Percentiles rank a stretch among this genome's conserved stretches.
phyloP scores from a whole-genome alignment of 2,888 invertebrate genomes.

The Strigamia transsilvanica region DNA sequence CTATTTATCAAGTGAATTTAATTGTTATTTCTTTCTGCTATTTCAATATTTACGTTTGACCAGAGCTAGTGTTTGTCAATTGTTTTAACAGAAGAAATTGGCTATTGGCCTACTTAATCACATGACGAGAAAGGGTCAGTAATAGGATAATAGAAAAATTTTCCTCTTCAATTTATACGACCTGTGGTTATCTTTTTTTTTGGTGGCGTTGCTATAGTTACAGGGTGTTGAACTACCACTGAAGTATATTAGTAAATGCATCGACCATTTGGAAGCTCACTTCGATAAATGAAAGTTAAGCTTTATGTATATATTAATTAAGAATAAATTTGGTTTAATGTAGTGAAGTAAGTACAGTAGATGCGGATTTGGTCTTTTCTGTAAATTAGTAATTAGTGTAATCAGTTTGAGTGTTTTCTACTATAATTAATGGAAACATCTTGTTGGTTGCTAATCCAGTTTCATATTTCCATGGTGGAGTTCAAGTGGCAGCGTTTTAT shows the following conservation, averaged over 20 bases:
- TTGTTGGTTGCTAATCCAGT: background rate
- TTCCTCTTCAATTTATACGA: background rate
- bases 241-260: background rate
- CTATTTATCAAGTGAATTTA: no score
- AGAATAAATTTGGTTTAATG: no score
- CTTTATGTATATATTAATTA: no score
- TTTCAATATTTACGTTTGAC: background rate
- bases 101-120: background rate
- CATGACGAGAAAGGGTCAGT: background rate
- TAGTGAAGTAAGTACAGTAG: no score
- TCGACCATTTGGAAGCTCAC: background rate
- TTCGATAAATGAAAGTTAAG: no score
- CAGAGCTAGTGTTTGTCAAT: background rate
- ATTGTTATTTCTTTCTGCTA: no score
- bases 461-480: background rate
- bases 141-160: constrained; percentile 40
- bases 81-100: background rate
- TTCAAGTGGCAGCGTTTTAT: background rate
- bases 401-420: background rate
- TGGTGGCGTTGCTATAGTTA: background rate
- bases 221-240: background rate
- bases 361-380: background rate
- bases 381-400: background rate
- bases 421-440: background rate
- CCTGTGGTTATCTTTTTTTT: background rate